Base-by-base conservation (phyloP, 2,113 vertebrate genomes). In the Noturus placidus region DNA sequence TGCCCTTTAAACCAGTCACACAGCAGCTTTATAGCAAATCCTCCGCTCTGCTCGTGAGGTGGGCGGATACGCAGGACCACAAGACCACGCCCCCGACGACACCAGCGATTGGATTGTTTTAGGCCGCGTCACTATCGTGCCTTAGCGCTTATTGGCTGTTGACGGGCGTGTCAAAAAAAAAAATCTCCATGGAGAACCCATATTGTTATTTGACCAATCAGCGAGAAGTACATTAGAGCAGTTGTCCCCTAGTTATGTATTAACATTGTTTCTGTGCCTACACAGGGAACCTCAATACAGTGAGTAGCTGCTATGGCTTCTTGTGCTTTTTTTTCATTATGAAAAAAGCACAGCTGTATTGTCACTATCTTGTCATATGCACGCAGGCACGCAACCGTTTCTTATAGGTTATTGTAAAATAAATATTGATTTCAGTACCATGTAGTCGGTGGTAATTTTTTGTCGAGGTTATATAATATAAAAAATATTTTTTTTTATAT, bases 41-140 rank as follows among this genome's bases (percentile, higher is more conserved):
- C 92, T 95, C 94, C 94, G 94, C 94, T 94, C 93, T 93, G 93
- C 94, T 92, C 93, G 92, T 56, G 83, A 86, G 76, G 93, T 88
- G 91, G 95, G 94, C 93, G 94, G 95, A 89, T 92, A n/a, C 91
- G 92, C 92, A 93, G 93, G 94, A 94, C 20, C 90, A 93, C 93
- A 94, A 93, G 93, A 94, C 94, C 94, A 94, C 92, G 92, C 93
- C 90, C 92, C 88, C 6, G 85, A 50, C 80, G 42, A 25, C 82
- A 0, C 17, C 65, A 86, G 1, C 87, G 74, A 95, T 95, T 95
- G 93, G 95, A 65, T 42, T 0, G 6, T 1, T 8, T 35, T 56
- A 8, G 0, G 9, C 0, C 50, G 10, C 93, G 93, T 94, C 92
- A 92, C 84, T 33, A 74, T 77, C 2, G 0, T 6, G 86, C 0